Evolutionary conservation across 2,113 vertebrate genomes (phyloP), one percentile per base, ranked within the genome.

Genomic region (Kobus ellipsiprymnus): DNA sequence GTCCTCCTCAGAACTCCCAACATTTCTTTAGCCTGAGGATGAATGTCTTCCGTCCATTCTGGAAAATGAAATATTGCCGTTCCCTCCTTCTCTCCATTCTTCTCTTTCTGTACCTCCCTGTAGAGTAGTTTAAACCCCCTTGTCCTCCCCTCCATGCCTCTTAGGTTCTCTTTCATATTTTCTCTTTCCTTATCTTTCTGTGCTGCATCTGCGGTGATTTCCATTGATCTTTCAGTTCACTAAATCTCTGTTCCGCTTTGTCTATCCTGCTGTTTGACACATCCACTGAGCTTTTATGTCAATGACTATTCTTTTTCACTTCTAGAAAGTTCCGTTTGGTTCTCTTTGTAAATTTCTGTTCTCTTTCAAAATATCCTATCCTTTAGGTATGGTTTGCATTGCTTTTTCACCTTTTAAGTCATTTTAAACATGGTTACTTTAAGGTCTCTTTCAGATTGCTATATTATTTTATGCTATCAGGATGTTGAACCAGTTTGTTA

Each of bases 351-450:
- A 64, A 86, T 82, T 67, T 91, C 50, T 59, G 2, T 52, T 90
- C 52, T 87, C 44, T 96, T 97, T 94, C 84, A 87, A 78, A 97
- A 91, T 78, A 83, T 78, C 14, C 54, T 95, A 54, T n/a, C 2
- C 3, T 87, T 67, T 87, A 50, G 64, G 78, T 83, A 59, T 33
- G 30, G 3, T 44, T 95, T 77, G 10, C 94, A 44, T 96, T 95
- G 40, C 46, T 90, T 85, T 95, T 83, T 84, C 30, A 80, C 54
- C 82, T 91, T 57, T 91, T 46, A 40, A 88, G 23, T 80, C 5
- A 57, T 78, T 89, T 96, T n/a, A 64, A 95, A 27, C 25, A 50
- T 11, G 59, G 40, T 60, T 64, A 54, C 87, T 89, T 96, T 89
- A 67, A 97, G 78, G 14, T 87, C 52, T 87, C 84, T 89, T 67